phyloP scores from a whole-genome alignment of 2,888 invertebrate genomes.

The Dendrolimus houi region DNA sequence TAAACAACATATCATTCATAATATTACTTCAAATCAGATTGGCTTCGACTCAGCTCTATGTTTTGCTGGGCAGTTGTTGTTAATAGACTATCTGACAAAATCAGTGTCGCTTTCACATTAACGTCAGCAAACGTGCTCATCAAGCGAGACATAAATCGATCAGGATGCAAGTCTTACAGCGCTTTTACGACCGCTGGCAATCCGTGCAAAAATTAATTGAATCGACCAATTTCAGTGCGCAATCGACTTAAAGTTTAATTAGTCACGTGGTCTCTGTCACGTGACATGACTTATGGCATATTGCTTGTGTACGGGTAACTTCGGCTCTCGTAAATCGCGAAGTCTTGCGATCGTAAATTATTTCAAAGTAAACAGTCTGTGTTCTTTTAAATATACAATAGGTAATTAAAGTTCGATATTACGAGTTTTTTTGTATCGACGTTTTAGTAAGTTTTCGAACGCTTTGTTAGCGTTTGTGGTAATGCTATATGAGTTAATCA shows the following conservation, averaged over 20 bases:
- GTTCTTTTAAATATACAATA: conserved; percentile 12
- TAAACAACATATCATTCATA: too few species aligned
- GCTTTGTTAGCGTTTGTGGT: too few species aligned
- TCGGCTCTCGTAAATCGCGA: conserved; percentile 11
- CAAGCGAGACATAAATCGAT: conserved; percentile 29
- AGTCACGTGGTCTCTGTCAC: conserved; percentile 36
- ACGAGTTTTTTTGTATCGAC: too few species aligned
- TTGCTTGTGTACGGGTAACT: conserved; percentile 22
- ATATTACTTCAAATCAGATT: too few species aligned
- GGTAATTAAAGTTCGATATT: too few species aligned
- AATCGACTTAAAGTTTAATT: conserved; percentile 49
- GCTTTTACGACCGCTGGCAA: conserved; percentile 30
- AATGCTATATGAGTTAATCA: too few species aligned
- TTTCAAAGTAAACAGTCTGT: conserved; percentile 20
- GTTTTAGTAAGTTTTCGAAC: too few species aligned
- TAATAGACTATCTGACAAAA: too few species aligned
- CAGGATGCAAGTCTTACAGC: conserved; percentile 23
- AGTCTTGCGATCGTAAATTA: background rate
- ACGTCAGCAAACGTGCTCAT: background rate
- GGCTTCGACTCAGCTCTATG: too few species aligned
- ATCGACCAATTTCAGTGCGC: conserved; percentile 30
- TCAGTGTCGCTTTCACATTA: background rate
- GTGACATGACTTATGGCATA: conserved; percentile 52
- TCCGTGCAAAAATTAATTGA: conserved; percentile 46
- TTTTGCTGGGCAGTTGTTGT: too few species aligned